Evolutionary conservation across 2,888 invertebrate species (phyloP).

Genomic region (Drosophila maculinotata): DNA sequence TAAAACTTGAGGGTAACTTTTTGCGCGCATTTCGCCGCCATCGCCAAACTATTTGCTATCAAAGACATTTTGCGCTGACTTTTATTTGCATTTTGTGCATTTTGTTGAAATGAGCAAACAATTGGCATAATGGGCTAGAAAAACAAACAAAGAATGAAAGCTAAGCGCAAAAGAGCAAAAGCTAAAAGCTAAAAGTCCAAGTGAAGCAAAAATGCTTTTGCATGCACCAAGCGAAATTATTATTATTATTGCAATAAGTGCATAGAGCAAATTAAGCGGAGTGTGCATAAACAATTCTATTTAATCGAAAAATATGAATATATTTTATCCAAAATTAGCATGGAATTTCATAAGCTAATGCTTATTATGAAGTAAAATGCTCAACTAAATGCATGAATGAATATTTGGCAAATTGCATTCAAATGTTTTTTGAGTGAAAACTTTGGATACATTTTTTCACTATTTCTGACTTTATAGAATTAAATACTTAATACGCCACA

Average conservation of each 20-base stretch:
- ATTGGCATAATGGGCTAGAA: constrained; percentile 63
- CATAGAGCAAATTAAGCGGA: constrained; percentile 28
- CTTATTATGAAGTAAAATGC: constrained; percentile 11
- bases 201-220: constrained; percentile 23
- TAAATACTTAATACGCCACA: constrained; percentile 1
- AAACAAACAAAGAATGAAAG: constrained; percentile 15
- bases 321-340: constrained; percentile 31
- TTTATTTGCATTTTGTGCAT: constrained; percentile 70
- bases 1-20: constrained; percentile 44
- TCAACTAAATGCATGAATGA: constrained; percentile 4
- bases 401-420: constrained; percentile 9
- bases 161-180: constrained; percentile 20
- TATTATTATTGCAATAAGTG: constrained; percentile 30
- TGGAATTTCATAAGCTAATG: constrained; percentile 19
- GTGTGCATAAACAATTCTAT: constrained; percentile 28
- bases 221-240: constrained; percentile 34
- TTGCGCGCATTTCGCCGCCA: constrained; percentile 60
- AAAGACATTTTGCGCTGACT: constrained; percentile 68
- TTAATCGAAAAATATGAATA: constrained; percentile 20
- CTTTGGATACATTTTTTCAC: neutral
- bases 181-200: constrained; percentile 25
- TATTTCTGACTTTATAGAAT: neutral
- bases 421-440: neutral
- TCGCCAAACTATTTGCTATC: constrained; percentile 40
- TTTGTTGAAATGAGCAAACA: constrained; percentile 71